Evolutionary conservation across 2,797 vertebrate species (phyloP), one percentile per base, ranked within the genome.

Genomic region (Danio aesculapii): DNA sequence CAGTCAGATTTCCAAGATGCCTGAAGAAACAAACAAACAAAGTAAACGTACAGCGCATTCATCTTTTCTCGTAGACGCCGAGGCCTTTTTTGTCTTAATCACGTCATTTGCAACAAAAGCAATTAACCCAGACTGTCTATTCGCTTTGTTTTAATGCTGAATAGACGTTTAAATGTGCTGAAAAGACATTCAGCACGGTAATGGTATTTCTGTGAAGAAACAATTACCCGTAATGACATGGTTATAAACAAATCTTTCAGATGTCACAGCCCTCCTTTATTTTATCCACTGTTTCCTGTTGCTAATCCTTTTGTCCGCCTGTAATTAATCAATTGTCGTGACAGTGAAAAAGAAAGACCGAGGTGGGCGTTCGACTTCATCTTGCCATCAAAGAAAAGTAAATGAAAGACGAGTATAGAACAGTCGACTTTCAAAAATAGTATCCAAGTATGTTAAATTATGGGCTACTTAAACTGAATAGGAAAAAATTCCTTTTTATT

Each of bases 231-330:
- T 92, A 93, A 94, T 94, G 93, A 94, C 93, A 92, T 92, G 90
- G 91, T 93, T 91, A 91, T 93, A 94, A 95, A 94, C 94, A 94
- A 95, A 93, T 93, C 92, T 91, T 90, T 94, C 92, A 92, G 91
- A 93, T 94, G 94, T 94, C 93, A 94, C 88, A 85, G 89, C 89
- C 89, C 81, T 68, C 79, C 82, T 91, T 92, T 91, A 91, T 92
- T 93, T 89, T 92, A 88, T 89, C 81, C 89, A 91, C 91, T 81
- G 84, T 93, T 93, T 91, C 87, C 89, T 92, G 90, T 92, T 92
- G 90, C 88, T 87, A 90, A 91, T 94, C 92, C 83, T 79, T 84
- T 87, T 86, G 77, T 86, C 76, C 82, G 77, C 84, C 78, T 86
- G 86, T 94, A 93, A 93, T 93, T 92, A 92, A 92, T 92, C 89